Percentiles rank a stretch among this genome's conserved stretches.
These are phyloP conservation scores for Epicampocera succincta DNA, from an alignment of 2,888 invertebrate species.

Conservation along the genomic window DNA sequence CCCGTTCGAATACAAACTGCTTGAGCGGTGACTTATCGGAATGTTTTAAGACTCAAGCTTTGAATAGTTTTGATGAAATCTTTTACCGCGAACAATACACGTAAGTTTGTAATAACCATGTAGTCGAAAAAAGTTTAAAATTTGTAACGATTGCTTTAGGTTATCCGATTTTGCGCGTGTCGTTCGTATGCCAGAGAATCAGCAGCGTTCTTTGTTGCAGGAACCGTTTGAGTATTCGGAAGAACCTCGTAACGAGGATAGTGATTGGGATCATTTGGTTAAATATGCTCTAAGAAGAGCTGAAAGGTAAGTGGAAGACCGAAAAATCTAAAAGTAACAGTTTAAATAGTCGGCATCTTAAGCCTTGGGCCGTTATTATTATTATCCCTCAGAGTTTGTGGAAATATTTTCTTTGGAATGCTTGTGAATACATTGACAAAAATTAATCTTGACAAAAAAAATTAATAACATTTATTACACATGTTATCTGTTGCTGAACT, in stretches of 20 bases:
- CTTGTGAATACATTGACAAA: too few relatives aligned
- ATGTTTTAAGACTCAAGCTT: slow-evolving; percentile 91
- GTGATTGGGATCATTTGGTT: slow-evolving; percentile 90
- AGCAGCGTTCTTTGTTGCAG: slow-evolving; percentile 86
- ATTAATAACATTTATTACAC: too few relatives aligned
- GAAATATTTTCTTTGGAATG: too few relatives aligned
- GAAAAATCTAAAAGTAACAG: too few relatives aligned
- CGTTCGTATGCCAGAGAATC: slow-evolving; percentile 86
- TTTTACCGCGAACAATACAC: slow-evolving; percentile 86
- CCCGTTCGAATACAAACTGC: slow-evolving; percentile 88
- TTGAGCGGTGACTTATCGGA: slow-evolving; percentile 91
- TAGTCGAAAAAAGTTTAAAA: too few relatives aligned
- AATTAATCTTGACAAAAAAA: too few relatives aligned
- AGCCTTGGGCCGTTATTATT: too few relatives aligned
- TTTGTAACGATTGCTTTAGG: slow-evolving; percentile 77
- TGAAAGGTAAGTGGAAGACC: slow-evolving; percentile 83
- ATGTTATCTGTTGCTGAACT: too few relatives aligned
- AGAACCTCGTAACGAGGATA: slow-evolving; percentile 87
- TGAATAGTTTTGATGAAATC: slow-evolving; percentile 89
- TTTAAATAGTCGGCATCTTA: too few relatives aligned
- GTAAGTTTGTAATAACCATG: slow-evolving; percentile 76
- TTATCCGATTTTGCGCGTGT: slow-evolving; percentile 88
- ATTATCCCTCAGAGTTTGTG: too few relatives aligned
- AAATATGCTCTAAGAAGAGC: slow-evolving; percentile 89
- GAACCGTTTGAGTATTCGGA: slow-evolving; percentile 89